Base-by-base conservation (phyloP, 2,888 invertebrate genomes). In the Tigriopus californicus region DNA sequence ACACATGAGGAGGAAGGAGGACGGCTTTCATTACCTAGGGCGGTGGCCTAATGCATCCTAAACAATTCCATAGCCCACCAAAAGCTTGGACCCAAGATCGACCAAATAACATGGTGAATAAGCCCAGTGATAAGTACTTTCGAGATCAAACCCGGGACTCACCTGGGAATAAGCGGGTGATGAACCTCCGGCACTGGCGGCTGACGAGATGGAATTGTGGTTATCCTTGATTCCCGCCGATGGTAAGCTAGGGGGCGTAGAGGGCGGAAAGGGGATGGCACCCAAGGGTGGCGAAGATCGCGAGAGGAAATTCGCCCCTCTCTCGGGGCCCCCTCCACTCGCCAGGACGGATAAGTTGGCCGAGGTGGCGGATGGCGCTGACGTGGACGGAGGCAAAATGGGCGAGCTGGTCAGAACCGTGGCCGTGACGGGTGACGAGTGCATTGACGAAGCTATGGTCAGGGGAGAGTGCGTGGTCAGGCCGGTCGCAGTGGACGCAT, bases 161-260 rank as follows among this genome's bases (percentile, higher is more conserved):
- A 40, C 49, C 54, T 58, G 60, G 60, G 22, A 46, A 61, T 22
- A 72, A 40, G 66, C 63, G 75, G 73, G 18, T 76, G 74, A 61
- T 73, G 73, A 5, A 73, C 70, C 63, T 73, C 72, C 59, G 63
- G 44, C 69, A 75, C 75, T 2, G 74, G 74, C 33, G 75, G 74
- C 62, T 71, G 74, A 1, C 74, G 33, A 18, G 57, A 46, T 13
- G 22, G 25, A 18, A n/a, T 20, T 8, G 56, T 18, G 25, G 25
- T 24, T 60, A 20, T 33, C 20, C 46, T 57, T 24, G 59, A 41
- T 13, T 18, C 15, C 20, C 8, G 56, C 20, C 41, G 33, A 33
- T 33, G 33, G 8, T 33, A 33, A 33, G 8, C 33, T 33, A 8
- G 33, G 33, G 33, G 33, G 18, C 46, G 40, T 24, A 1, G 53